Evolutionary conservation across 2,888 invertebrate genomes (phyloP), one percentile per base, ranked within the genome.

Genomic region (Drosophila prolongata): DNA sequence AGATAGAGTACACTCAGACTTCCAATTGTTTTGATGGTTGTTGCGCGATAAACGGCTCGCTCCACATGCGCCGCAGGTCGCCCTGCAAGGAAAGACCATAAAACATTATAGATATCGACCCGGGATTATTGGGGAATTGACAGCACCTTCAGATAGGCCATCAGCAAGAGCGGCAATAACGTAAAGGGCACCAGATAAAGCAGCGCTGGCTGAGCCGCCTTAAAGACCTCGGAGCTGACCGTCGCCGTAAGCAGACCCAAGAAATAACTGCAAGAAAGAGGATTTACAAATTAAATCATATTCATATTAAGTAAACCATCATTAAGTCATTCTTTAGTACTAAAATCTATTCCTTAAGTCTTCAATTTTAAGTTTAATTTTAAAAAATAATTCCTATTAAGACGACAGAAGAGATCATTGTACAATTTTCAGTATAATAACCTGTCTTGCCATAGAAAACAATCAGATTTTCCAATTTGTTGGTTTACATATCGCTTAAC

Each of bases 131-230:
- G 11, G 3, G 10, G 4, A 3, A 10, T 16, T 11, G 14, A 54
- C 30, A 89, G 89, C 93, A 98, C 98, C 95, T 98, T 98, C 83
- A 99, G 94, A 93, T 99, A 99, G 79, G 99, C 99, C 98, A 99
- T 99, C 81, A 98, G 97, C 88, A 99, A 95, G 79, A 99, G 94
- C 81, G 99, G 99, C 93, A 99, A 94, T 91, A 99, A 94, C 91
- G 98, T 99, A 93, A 99, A 99, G 90, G 99, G 99, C 92, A 99
- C 99, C 90, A 99, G 95, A 94, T 99, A 99, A 68, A 99, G 95
- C 88, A 99, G 95, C 82, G 99, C 99, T 75, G 99, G 99, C 93
- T 99, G 99, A 77, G 99, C 98, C 83, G 98, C 98, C 94, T 98
- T 98, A 94, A 99, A 99, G 91, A 99, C 96, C 94, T 99, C 99